Evolutionary conservation across 2,797 vertebrate genomes (phyloP), one percentile per base, ranked within the genome.

Genomic region (Lophius americanus): DNA sequence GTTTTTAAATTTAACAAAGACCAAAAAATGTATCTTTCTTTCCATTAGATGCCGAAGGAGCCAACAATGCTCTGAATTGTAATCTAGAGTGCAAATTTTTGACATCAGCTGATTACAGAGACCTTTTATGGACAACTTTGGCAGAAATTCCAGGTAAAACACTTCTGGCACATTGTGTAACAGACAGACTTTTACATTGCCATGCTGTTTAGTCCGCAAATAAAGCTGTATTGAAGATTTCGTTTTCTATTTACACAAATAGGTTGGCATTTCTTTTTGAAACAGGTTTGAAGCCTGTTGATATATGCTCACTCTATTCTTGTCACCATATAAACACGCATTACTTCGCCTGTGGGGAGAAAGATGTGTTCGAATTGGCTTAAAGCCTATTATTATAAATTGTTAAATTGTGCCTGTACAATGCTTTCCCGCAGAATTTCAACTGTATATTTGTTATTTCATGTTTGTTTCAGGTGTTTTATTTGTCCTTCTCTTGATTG

Each of bases 101-200:
- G 85, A 96, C 94, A 6, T 81, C 92, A 66, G 91, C 89, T 10
- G 96, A 98, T 67, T 98, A 98, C 91, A 94, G 90, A 59, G 94
- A 96, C 54, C 92, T 98, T 70, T 90, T 98, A 71, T 98, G 96
- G 96, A 98, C 96, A 2, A 96, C 95, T 0, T 81, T 97, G 13
- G 96, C 96, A 4, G 97, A 98, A 86, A 96, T 98, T 78, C 96
- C 96, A 91, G 96, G 97, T 98, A 48, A 85, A 60, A 59, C 33
- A 7, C 12, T 57, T 0, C 3, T 23, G 2, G 23, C 10, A 23
- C 23, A 23, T 23, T 23, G 23, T 23, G 23, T 23, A 38, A 38
- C 7, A 42, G 10, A 42, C 41, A 42, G 7, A 42, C 9, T 9
- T 42, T 9, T 42, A 7, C 23, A 23, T 3, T 8, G 9, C 4